phyloP scores from a whole-genome alignment of 2,888 invertebrate species.

The Prosapia bicincta region DNA sequence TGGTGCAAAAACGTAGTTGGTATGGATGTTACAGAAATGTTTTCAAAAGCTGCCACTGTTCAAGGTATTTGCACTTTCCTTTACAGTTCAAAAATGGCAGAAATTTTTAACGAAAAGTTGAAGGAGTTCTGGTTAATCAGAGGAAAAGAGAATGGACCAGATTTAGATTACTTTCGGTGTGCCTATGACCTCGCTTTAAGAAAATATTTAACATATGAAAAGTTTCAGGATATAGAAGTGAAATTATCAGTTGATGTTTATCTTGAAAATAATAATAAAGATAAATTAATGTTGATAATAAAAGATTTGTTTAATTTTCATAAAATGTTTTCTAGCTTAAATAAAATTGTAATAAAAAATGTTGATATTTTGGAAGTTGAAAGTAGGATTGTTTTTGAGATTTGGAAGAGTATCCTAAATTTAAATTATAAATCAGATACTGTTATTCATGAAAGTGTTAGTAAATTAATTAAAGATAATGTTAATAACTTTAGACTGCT shows the following conservation, averaged over 20 bases:
- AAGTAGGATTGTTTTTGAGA: constrained; percentile 7
- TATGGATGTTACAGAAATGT: constrained; percentile 6
- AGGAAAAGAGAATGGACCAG: constrained; percentile 40
- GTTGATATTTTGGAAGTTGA: constrained; percentile 3
- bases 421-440: not conserved
- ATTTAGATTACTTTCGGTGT: constrained; percentile 43
- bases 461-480: constrained; percentile 9
- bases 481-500: not conserved
- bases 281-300: constrained; percentile 44
- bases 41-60: constrained; percentile 16
- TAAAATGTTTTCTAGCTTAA: not conserved
- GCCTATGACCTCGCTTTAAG: constrained; percentile 51
- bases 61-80: constrained; percentile 34
- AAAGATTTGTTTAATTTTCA: not conserved
- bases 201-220: constrained; percentile 46
- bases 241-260: constrained; percentile 50
- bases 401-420: constrained; percentile 14
- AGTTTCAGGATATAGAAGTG: constrained; percentile 41
- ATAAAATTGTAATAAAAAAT: not conserved
- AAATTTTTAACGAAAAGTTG: constrained; percentile 49
- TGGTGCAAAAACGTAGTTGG: not conserved
- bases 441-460: constrained; percentile 1
- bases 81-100: constrained; percentile 51
- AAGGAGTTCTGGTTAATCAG: constrained; percentile 46
- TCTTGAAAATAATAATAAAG: constrained; percentile 45